Evolutionary conservation across 2,113 vertebrate genomes (phyloP).

Genomic region (Polypterus senegalus): DNA sequence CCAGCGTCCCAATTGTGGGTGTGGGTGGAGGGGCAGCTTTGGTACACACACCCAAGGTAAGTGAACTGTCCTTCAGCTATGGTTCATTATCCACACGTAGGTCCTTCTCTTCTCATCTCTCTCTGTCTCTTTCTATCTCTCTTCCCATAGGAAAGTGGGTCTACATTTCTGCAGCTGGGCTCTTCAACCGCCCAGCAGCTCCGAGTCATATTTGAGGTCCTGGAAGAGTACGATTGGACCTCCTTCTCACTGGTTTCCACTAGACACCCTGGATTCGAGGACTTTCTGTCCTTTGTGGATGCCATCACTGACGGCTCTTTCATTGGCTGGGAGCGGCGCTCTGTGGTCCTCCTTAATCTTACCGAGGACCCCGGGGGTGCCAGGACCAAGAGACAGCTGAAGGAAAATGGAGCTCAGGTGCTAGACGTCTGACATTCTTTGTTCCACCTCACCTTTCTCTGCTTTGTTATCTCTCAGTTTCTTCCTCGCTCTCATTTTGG

Average conservation of each 20-base stretch:
- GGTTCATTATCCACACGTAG: slow-evolving; percentile 29
- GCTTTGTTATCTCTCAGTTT: slow-evolving; percentile 34
- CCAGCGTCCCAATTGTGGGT: slow-evolving; percentile 33
- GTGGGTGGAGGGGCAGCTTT: not conserved
- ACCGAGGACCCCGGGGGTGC: slow-evolving; percentile 69
- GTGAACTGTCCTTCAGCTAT: slow-evolving; percentile 29
- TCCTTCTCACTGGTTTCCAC: slow-evolving; percentile 82
- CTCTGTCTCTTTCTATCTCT: slow-evolving; percentile 28
- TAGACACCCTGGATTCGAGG: slow-evolving; percentile 78
- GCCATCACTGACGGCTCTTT: slow-evolving; percentile 82
- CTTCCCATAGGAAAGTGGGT: slow-evolving; percentile 69
- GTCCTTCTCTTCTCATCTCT: slow-evolving; percentile 27
- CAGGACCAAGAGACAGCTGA: slow-evolving; percentile 66
- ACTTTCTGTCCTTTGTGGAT: slow-evolving; percentile 78
- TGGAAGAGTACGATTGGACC: slow-evolving; percentile 93
- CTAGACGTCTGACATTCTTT: slow-evolving; percentile 47
- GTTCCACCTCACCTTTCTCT: slow-evolving; percentile 42
- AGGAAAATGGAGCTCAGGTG: slow-evolving; percentile 79
- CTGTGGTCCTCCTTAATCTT: slow-evolving; percentile 76
- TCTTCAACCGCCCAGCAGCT: slow-evolving; percentile 83
- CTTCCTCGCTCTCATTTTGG: slow-evolving; percentile 43
- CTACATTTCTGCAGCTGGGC: slow-evolving; percentile 85
- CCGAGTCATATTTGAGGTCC: slow-evolving; percentile 85
- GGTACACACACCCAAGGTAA: not conserved
- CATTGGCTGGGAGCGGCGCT: slow-evolving; percentile 89